Evolutionary conservation across 1,140 invertebrate species (phyloP), one percentile per base, ranked within the genome.

Genomic region (Nymphalis io): DNA sequence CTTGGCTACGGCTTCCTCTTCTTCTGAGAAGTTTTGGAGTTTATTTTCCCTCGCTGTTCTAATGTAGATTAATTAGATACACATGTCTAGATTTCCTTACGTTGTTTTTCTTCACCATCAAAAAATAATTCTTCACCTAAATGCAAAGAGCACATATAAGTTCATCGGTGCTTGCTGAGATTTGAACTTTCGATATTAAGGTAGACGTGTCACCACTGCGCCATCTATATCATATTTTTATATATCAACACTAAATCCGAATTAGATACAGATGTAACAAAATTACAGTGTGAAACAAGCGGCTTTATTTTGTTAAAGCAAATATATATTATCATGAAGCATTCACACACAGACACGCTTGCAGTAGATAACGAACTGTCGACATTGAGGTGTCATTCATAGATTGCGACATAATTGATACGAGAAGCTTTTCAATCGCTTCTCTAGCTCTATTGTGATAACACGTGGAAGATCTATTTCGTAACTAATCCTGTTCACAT

Each of bases 381-480:
- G 68, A 69, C 78, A 70, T 74, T 72, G 73, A 78, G 60, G 70
- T 75, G 70, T 74, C 75, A 64, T 73, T 65, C 73, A 72, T 72
- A 62, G 74, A 73, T 76, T 73, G 68, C 71, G 62, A 68, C 65
- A 73, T 44, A 18, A 58, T 38, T 46, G 67, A 68, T 62, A 68
- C 60, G 48, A 20, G n/a, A 2, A 18, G 51, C 51, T 55, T n/a
- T 15, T 23, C 46, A 23, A 33, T 46, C 48, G 33, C 18, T 27
- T 33, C 16, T 51, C 16, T 20, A 46, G 65, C 59, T 68, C 59
- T 23, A 40, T 8, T 40, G 23, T 12, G 65, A 39, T 60, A 68
- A 40, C 58, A 60, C 23, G 33, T 3, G 16, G 16, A 20, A 59
- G 21, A 60, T 67, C 59, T 13, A 15, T 39, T 51, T 62, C 46